Conservation (phyloP, 1,140 invertebrate genomes). For the Leptestheria dahalacensis region DNA sequence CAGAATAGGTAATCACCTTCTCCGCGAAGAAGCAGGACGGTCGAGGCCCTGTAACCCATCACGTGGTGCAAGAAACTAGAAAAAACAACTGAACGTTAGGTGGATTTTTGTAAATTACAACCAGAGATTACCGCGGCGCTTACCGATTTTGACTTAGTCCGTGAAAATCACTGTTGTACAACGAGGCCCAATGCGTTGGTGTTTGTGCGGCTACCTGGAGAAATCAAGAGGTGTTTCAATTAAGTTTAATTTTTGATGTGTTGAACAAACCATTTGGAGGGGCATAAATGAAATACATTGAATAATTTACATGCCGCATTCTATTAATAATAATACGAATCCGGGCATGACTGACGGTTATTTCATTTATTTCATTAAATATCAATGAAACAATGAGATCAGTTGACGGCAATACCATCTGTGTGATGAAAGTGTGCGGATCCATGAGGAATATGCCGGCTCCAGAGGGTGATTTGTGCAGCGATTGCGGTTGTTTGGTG, state of each 20-base stretch:
- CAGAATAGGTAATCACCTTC: conserved; percentile 55
- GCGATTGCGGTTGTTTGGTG: conserved; percentile 36
- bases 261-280: too few relatives aligned
- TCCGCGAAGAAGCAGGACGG: conserved; percentile 53
- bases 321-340: too few relatives aligned
- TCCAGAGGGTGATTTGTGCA: conserved; percentile 25
- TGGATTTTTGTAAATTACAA: neutral
- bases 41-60: conserved; percentile 65
- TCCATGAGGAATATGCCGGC: conserved; percentile 16
- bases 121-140: conserved; percentile 1
- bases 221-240: conserved; percentile 5
- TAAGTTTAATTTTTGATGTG: too few relatives aligned
- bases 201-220: conserved; percentile 30
- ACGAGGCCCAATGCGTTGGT: conserved; percentile 61
- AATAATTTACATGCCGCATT: too few relatives aligned
- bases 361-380: too few relatives aligned
- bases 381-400: too few relatives aligned
- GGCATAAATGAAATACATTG: too few relatives aligned
- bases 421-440: conserved; percentile 41
- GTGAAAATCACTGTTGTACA: conserved; percentile 69
- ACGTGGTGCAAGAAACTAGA: conserved; percentile 63
- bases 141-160: conserved; percentile 67
- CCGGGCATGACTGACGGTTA: too few relatives aligned
- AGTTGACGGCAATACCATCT: conserved; percentile 31
- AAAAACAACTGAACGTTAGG: conserved; percentile 11